Evolutionary conservation across 2,888 invertebrate genomes (phyloP), one percentile per base, ranked within the genome.

Genomic region (Meteorus colon): DNA sequence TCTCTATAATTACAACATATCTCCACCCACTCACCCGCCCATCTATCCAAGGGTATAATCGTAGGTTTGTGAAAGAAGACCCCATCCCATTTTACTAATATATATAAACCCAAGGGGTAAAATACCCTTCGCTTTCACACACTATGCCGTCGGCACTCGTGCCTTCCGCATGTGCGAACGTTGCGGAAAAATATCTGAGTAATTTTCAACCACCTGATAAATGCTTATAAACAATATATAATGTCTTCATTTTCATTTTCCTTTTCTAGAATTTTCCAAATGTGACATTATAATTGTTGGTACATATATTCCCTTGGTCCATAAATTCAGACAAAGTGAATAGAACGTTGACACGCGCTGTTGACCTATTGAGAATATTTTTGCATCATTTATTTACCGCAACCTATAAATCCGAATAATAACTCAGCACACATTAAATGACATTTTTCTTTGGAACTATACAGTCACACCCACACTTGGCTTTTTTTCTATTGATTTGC

Each of bases 31-130:
- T 55, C 19, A 10, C 19, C 55, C 19, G 19, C 10, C 55, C 19
- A 55, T 55, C 19, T 55, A 55, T 55, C 55, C 19, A 55, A 55
- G 55, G 55, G 55, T 55, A 19, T 55, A 55, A 55, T 55, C 19
- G 55, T 55, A 19, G 55, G 55, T 55, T 55, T 55, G 55, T 55
- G 19, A 55, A 55, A 55, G 6, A 55, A 55, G 19, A 19, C 19
- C 55, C 55, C 48, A 19, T 55, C 19, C 55, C 55, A 55, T 55
- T 19, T 55, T 19, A 55, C 55, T 55, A 55, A 55, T 55, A 55
- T 55, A 55, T 55, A 55, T 55, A 19, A 55, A 55, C 55, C 55
- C n/a, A 55, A 55, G 55, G 55, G 55, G n/a, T 55, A 8, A 55
- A 19, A 55, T 19, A 10, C n/a, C 55, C 8, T 55, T 55, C 55